Evolutionary conservation across 2,888 invertebrate genomes (phyloP).

Genomic region (Argynnis bischoffii): DNA sequence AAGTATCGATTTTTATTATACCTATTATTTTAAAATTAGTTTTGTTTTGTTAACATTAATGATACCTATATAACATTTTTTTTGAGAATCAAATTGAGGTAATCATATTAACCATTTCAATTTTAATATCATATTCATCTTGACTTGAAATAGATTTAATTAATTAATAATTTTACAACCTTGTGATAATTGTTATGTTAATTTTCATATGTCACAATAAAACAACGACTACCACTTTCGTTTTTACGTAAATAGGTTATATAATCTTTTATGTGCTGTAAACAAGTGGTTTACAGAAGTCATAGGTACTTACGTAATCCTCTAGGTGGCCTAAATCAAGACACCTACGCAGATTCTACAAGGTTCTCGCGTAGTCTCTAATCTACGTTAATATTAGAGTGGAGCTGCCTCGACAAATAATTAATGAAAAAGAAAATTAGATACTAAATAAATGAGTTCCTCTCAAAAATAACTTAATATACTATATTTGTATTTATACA

Average conservation of each 20-base stretch:
- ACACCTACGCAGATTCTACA: constrained; percentile 74
- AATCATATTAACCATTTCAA: no score
- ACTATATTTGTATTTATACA: no score
- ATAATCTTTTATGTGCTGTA: neutral
- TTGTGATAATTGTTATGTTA: no score
- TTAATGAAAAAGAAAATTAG: neutral
- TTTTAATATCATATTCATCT: no score
- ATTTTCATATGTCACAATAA: no score
- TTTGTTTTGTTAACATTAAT: no score
- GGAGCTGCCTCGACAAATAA: constrained; percentile 44
- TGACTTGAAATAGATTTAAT: no score
- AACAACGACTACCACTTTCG: neutral
- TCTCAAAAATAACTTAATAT: neutral
- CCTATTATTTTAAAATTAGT: no score
- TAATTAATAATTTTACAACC: no score
- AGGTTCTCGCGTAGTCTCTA: constrained; percentile 50
- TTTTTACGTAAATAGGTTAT: neutral
- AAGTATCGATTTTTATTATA: no score
- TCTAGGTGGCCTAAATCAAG: constrained; percentile 62
- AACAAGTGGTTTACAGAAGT: constrained; percentile 10
- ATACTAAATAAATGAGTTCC: neutral
- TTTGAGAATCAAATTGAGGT: no score
- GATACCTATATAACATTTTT: no score
- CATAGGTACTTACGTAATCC: constrained; percentile 32
- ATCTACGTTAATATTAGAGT: constrained; percentile 47